Percentiles rank a stretch among this genome's conserved stretches.
Conservation (phyloP, 1,140 invertebrate genomes). For the Drosophila neocordata region DNA sequence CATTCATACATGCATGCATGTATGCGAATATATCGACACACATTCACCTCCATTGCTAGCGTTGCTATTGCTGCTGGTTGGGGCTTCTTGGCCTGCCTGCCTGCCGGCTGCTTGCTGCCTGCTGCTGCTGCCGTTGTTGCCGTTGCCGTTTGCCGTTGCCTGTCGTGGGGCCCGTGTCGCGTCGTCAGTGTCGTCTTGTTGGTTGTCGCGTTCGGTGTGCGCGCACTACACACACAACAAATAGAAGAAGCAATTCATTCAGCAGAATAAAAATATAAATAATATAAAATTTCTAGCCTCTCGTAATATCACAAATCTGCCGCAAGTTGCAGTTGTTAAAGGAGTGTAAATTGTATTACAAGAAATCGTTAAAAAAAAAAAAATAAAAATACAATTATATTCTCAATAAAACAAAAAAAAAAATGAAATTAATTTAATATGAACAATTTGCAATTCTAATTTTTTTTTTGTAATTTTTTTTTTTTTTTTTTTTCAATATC, state of each 20-base stretch:
- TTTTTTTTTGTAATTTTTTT: background rate
- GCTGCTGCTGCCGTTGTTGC: slow-evolving; percentile 44
- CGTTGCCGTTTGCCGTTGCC: slow-evolving; percentile 19
- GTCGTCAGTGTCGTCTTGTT: slow-evolving; percentile 73
- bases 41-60: slow-evolving; percentile 16
- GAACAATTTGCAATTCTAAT: slow-evolving; percentile 3
- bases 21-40: background rate
- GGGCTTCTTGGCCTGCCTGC: slow-evolving; percentile 38
- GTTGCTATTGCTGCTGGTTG: slow-evolving; percentile 24
- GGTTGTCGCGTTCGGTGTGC: slow-evolving; percentile 78
- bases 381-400: background rate
- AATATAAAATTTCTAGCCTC: slow-evolving; percentile 20
- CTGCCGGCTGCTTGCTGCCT: slow-evolving; percentile 43
- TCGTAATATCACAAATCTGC: background rate
- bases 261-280: slow-evolving; percentile 35
- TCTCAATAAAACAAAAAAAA: background rate
- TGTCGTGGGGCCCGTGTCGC: slow-evolving; percentile 28
- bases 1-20: slow-evolving; percentile 18
- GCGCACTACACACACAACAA: slow-evolving; percentile 53
- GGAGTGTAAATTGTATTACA: slow-evolving; percentile 8
- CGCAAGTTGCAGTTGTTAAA: slow-evolving; percentile 26
- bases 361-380: background rate
- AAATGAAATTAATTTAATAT: background rate
- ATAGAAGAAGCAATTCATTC: slow-evolving; percentile 32
- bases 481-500: background rate